phyloP scores from a whole-genome alignment of 2,888 invertebrate species.

The Apotomis turbidana region DNA sequence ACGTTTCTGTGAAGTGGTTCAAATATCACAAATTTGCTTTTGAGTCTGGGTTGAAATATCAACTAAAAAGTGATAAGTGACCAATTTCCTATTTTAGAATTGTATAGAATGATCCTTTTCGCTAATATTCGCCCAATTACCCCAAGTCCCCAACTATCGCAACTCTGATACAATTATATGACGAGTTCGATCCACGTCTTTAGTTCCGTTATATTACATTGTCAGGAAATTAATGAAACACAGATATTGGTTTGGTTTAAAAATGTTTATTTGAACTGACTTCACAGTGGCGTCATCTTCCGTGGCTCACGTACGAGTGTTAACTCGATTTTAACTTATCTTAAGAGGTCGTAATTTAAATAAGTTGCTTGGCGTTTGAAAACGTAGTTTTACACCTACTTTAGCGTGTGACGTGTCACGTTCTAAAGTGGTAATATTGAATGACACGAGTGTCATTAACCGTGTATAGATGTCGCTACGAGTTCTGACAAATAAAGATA shows the following conservation, averaged over 20 bases:
- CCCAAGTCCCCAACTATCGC: no score
- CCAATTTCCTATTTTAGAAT: no score
- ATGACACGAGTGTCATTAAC: not conserved
- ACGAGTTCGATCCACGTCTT: no score
- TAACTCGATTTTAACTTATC: conserved; percentile 13
- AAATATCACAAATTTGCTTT: not conserved
- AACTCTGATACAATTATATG: no score
- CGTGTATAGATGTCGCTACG: conserved; percentile 33
- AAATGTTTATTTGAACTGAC: conserved; percentile 17
- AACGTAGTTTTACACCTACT: conserved; percentile 15
- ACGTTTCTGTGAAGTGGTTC: conserved; percentile 5
- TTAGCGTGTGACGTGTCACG: conserved; percentile 11
- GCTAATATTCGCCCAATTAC: no score
- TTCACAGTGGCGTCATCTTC: conserved; percentile 15
- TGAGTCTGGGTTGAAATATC: no score
- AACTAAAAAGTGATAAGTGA: no score
- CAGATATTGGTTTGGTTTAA: not conserved
- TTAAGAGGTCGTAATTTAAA: conserved; percentile 30
- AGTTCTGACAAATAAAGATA: not conserved
- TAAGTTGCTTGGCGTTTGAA: conserved; percentile 38
- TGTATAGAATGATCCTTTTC: no score
- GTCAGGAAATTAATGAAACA: not conserved
- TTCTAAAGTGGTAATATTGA: conserved; percentile 10
- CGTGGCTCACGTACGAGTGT: not conserved
- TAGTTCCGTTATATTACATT: no score